Percentiles rank a stretch among this genome's conserved stretches.
Evolutionary conservation across 2,113 vertebrate species (phyloP).

Genomic region (Eretmochelys imbricata): DNA sequence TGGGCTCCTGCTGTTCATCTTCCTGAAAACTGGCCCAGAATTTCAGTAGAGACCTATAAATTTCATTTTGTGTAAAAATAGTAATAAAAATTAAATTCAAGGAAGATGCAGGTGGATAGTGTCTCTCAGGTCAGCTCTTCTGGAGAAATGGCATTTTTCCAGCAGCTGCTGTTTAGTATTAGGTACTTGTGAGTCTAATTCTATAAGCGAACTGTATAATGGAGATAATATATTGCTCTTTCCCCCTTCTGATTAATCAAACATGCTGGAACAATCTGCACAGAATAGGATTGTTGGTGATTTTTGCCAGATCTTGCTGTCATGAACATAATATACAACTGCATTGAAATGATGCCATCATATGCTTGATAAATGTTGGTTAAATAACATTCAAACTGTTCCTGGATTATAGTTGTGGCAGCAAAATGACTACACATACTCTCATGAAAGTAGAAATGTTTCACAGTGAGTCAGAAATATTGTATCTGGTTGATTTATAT

Average conservation of each 20-base stretch:
- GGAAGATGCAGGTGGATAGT: background rate
- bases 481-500: background rate
- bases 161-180: background rate
- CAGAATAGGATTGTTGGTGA: background rate
- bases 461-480: background rate
- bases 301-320: slow-evolving; percentile 27
- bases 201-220: background rate
- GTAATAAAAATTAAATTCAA: background rate
- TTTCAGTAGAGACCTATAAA: background rate
- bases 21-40: background rate
- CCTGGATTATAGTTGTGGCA: background rate
- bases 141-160: background rate
- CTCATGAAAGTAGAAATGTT: background rate
- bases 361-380: slow-evolving; percentile 7
- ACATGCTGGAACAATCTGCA: background rate
- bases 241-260: background rate
- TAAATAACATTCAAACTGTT: background rate
- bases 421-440: background rate
- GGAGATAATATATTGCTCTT: background rate
- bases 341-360: background rate
- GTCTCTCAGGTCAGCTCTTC: background rate
- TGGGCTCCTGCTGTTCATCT: background rate
- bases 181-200: background rate
- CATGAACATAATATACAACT: background rate
- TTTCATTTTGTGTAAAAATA: slow-evolving; percentile 11